These are phyloP conservation scores for Petrocephalus schoutedeni DNA, from an alignment of 2,797 vertebrate species.

Conservation along the genomic window DNA sequence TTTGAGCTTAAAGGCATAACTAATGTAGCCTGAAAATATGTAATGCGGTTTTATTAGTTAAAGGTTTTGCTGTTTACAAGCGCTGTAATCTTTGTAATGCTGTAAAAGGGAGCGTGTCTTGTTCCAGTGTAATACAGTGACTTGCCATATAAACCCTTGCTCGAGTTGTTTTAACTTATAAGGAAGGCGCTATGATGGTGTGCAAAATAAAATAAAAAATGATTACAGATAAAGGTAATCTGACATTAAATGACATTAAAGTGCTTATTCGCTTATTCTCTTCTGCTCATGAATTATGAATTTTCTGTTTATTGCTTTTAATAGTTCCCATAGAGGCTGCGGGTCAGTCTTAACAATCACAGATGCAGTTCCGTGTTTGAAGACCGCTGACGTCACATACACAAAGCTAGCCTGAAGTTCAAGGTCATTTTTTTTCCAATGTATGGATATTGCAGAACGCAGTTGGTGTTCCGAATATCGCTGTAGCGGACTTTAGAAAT, in stretches of 20 bases:
- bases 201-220: too few relatives aligned
- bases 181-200: neutral
- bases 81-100: neutral
- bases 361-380: neutral
- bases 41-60: neutral
- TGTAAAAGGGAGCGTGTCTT: neutral
- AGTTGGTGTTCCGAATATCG: neutral
- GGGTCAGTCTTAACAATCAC: neutral
- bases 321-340: neutral
- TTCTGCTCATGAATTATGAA: neutral
- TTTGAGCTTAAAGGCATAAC: neutral
- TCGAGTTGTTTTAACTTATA: neutral
- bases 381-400: neutral
- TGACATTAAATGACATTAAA: neutral
- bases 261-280: too few relatives aligned
- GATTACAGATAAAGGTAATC: neutral
- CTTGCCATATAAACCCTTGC: neutral
- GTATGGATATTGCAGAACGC: neutral
- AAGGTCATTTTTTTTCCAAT: neutral
- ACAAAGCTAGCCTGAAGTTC: neutral
- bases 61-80: neutral
- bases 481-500: neutral
- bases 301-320: neutral
- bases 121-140: neutral
- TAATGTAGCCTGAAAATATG: neutral